Base-by-base conservation (phyloP, 2,888 invertebrate species). In the Aporophyla lueneburgensis region DNA sequence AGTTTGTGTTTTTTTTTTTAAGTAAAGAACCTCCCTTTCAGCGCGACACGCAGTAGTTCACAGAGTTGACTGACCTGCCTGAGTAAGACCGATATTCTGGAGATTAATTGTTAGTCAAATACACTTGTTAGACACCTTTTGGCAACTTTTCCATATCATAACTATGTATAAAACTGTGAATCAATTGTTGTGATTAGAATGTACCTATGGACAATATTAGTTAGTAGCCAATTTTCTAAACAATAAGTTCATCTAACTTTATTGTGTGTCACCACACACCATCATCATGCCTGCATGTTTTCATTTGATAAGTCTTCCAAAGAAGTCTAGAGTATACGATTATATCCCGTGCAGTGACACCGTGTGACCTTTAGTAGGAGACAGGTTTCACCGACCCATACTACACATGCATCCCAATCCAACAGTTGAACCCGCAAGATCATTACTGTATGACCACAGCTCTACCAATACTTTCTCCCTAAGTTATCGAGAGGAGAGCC, bases 391-490 rank as follows among this genome's bases (percentile, higher is more conserved):
- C 43, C 10, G 43, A 10, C 2, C 10, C 10, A 46, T 46, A 46
- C 33, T 56, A 33, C 33, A 56, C 43, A n/a, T 7, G 19, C 5
- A 19, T 19, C 12, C 3, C 5, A 21, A 12, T 59, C 2, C 0
- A 5, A 49, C 0, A 24, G 7, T 10, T 12, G n/a, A 5, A n/a
- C 4, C 40, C 79, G 63, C 72, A 56, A 51, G 3, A n/a, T 0
- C 0, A 0, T n/a, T 46, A 2, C 72, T n/a, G 6, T 68, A n/a
- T 69, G 43, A 72, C 68, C 59, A 54, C 43, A 46, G 63, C 19
- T 51, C 72, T 59, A 49, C 58, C 84, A 79, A 81, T 80, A 78
- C 84, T 81, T 79, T 83, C 80, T 68, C 49, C 66, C 33, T 79
- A 78, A 78, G 59, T 83, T 81, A 79, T 79, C 58, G 68, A 65